phyloP scores from a whole-genome alignment of 2,113 vertebrate genomes.

The Trichomycterus rosablanca region DNA sequence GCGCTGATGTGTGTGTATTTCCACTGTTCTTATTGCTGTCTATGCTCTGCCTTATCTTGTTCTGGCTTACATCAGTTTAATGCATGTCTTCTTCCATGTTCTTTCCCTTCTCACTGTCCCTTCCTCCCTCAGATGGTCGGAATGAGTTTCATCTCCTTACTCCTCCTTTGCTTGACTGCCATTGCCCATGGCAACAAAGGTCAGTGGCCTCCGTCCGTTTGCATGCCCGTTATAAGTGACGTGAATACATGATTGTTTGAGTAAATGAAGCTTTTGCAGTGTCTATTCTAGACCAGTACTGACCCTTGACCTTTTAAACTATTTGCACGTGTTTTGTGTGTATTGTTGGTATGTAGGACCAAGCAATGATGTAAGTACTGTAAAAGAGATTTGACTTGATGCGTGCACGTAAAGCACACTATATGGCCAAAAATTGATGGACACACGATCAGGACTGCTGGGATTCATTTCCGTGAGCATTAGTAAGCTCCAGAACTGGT shows the following conservation, averaged over 20 bases:
- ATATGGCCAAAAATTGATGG: too few species aligned
- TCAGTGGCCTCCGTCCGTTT: slow-evolving; percentile 65
- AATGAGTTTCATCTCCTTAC: slow-evolving; percentile 73
- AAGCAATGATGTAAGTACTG: too few species aligned
- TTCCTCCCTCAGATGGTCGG: slow-evolving; percentile 71
- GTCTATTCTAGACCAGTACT: neutral
- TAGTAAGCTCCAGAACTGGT: too few species aligned
- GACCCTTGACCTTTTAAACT: too few species aligned
- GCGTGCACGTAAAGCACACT: too few species aligned
- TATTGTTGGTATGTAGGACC: too few species aligned
- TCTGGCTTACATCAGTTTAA: slow-evolving; percentile 60
- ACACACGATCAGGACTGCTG: too few species aligned
- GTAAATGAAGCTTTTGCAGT: too few species aligned
- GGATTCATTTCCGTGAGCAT: too few species aligned
- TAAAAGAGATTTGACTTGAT: too few species aligned
- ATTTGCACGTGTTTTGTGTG: too few species aligned
- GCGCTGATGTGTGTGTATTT: neutral
- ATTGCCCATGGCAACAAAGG: slow-evolving; percentile 77
- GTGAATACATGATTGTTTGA: slow-evolving; percentile 42
- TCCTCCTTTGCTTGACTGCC: slow-evolving; percentile 75
- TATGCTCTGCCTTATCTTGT: slow-evolving; percentile 34
- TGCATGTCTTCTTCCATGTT: slow-evolving; percentile 60
- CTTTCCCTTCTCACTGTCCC: slow-evolving; percentile 39
- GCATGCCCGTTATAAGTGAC: slow-evolving; percentile 50
- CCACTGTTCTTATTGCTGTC: too few species aligned